Percentiles rank a stretch among this genome's conserved stretches.
These are phyloP conservation scores for Hypena proboscidalis DNA, from an alignment of 2,888 invertebrate genomes.

Conservation along the genomic window DNA sequence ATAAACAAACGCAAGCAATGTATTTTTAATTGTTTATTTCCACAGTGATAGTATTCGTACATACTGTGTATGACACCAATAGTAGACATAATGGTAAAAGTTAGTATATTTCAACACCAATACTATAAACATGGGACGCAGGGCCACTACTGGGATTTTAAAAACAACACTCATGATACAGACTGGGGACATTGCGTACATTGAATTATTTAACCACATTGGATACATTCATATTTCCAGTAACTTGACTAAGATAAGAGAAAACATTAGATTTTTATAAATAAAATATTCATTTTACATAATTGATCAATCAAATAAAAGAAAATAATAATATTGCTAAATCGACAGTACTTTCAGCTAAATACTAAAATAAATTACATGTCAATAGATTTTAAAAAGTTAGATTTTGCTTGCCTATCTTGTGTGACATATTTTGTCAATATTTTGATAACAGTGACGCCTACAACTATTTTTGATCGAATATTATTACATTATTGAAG, in stretches of 20 bases:
- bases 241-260: constrained; percentile 18
- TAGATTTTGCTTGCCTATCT: constrained; percentile 28
- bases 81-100: constrained; percentile 28
- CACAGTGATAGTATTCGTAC: constrained; percentile 42
- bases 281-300: constrained; percentile 26
- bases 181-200: constrained; percentile 19
- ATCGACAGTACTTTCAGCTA: constrained; percentile 15
- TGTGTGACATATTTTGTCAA: constrained; percentile 10
- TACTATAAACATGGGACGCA: constrained; percentile 18
- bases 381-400: constrained; percentile 27
- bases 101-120: constrained; percentile 37
- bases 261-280: constrained; percentile 14
- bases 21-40: constrained; percentile 33
- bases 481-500: constrained; percentile 30
- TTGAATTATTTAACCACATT: constrained; percentile 22
- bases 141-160: constrained; percentile 13
- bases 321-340: constrained; percentile 18
- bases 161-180: constrained; percentile 6
- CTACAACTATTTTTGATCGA: constrained; percentile 38
- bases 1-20: not conserved
- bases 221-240: constrained; percentile 19
- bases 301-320: constrained; percentile 19
- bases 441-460: constrained; percentile 7
- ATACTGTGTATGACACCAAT: constrained; percentile 33
- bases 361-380: constrained; percentile 28